Percentiles rank a stretch among this genome's conserved stretches.
Conservation (phyloP, 2,888 invertebrate species). For the Cancer borealis region DNA sequence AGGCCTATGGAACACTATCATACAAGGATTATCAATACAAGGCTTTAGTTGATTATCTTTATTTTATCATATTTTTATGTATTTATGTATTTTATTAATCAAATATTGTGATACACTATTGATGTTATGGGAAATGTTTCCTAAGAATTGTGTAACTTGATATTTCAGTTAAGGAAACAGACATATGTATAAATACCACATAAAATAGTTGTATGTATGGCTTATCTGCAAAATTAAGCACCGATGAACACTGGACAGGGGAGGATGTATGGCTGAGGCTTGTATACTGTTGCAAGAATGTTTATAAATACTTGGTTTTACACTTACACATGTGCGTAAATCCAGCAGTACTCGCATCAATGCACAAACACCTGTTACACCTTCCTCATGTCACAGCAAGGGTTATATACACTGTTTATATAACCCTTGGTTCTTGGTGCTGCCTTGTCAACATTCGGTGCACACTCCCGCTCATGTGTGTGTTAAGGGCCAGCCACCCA, state of each 20-base stretch:
- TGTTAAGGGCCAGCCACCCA: not conserved
- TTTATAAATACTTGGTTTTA: not conserved
- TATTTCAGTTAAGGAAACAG: slow-evolving; percentile 18
- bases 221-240: not conserved
- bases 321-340: not conserved
- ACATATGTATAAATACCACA: slow-evolving; percentile 43
- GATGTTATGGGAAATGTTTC: slow-evolving; percentile 25
- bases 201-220: slow-evolving; percentile 35
- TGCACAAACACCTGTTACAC: not conserved
- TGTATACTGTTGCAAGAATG: not conserved
- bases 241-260: not conserved
- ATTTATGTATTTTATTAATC: slow-evolving; percentile 32
- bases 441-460: slow-evolving; percentile 5
- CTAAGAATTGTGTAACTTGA: slow-evolving; percentile 37
- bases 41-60: not conserved
- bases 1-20: too few species aligned
- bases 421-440: not conserved
- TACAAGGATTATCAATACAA: not conserved
- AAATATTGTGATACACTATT: slow-evolving; percentile 45
- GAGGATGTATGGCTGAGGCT: not conserved
- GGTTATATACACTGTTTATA: too few species aligned
- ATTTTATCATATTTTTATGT: slow-evolving; percentile 41
- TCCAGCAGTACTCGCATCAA: not conserved
- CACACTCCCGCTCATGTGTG: not conserved
- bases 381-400: not conserved